Base-by-base conservation (phyloP, 2,113 vertebrate genomes). In the Mus spicilegus region DNA sequence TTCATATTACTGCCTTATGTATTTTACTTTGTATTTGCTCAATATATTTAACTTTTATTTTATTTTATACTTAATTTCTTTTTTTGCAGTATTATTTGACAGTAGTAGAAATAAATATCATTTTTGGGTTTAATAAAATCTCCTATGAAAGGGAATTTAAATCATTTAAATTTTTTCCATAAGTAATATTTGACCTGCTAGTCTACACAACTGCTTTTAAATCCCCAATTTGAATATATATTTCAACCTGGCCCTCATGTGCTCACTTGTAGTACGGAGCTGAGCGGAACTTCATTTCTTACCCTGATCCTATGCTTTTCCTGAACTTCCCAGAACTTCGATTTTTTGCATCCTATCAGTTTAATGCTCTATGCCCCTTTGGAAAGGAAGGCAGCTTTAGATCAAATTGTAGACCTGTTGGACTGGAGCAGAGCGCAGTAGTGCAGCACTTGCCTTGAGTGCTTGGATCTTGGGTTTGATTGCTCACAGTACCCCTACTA, bases 1-100 rank as follows among this genome's bases (percentile, higher is more conserved):
- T 93, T 89, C 42, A 39, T 77, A 95, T 36, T 39, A 80, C 33
- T 58, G 30, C 75, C 72, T 17, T 42, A 20, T 73, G 77, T 89
- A 42, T 89, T 67, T 84, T 69, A 90, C 26, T 91, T 87, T 70
- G 69, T 95, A 19, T 81, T 76, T 94, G n/a, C 36, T 93, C 61
- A 73, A 33, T 90, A 91, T 87, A 81, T 73, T 84, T 94, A 9
- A 84, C 87, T 56, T 95, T 95, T 19, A 51, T 94, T 96, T 96
- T 91, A 63, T 69, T 91, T 22, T 49, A 80, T 39, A 58, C 26
- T 78, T 92, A 82, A 24, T n/a, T 70, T 70, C 33, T n/a, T 72
- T 46, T 46, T 90, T 91, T 75, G 6, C 13, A 69, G 3, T 84
- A 56, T 76, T 33, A 51, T 26, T 91, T 89, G 14, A 91, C 92